A percentile compares a stretch with the other conserved stretches of the same genome.
phyloP scores from a whole-genome alignment of 2,888 invertebrate species.

The Antheraea assamensis region DNA sequence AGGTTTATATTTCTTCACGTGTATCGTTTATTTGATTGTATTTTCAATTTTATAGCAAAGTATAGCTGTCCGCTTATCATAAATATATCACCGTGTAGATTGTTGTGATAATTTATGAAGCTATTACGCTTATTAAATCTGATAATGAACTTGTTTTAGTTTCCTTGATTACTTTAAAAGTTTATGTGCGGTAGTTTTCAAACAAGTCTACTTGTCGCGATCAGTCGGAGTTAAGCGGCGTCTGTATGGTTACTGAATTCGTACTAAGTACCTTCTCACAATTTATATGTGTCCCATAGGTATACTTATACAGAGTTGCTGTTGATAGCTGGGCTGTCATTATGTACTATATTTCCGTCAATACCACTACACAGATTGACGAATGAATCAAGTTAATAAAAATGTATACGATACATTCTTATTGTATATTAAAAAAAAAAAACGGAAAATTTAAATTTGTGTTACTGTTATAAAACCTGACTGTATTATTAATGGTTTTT shows the following conservation, averaged over 20 bases:
- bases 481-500: not conserved
- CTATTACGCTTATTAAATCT: conserved; percentile 31
- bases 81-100: conserved; percentile 32
- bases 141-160: conserved; percentile 29
- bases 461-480: not conserved
- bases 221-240: conserved; percentile 12
- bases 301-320: conserved; percentile 4
- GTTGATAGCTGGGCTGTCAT: conserved; percentile 17
- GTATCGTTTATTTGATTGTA: conserved; percentile 31
- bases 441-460: not conserved
- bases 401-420: not conserved
- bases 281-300: conserved; percentile 12
- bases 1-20: conserved; percentile 22
- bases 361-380: not conserved
- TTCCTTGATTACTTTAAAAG: conserved; percentile 19
- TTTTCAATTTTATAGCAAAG: conserved; percentile 27
- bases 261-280: conserved; percentile 15
- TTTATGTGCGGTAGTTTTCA: conserved; percentile 13
- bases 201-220: conserved; percentile 6
- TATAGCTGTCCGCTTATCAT: conserved; percentile 29
- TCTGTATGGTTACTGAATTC: conserved; percentile 15
- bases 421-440: not conserved
- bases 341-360: conserved; percentile 16
- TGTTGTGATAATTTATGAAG: conserved; percentile 29
- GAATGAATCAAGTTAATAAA: not conserved